phyloP scores from a whole-genome alignment of 2,888 invertebrate genomes.

The Ormyrus pomaceus region DNA sequence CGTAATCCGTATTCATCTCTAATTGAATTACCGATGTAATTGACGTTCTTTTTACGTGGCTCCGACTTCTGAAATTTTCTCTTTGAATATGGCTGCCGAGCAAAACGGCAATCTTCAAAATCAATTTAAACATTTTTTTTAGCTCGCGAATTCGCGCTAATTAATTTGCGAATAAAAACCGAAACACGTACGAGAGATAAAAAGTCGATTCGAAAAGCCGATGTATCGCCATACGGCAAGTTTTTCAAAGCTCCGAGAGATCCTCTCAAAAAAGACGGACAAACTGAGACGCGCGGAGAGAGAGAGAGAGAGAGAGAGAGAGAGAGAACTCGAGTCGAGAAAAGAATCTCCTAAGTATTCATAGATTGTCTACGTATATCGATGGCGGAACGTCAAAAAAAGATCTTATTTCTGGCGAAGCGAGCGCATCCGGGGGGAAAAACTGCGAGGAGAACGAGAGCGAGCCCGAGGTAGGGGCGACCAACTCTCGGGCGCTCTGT shows the following conservation, averaged over 20 bases:
- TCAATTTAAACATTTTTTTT: too few species aligned
- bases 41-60: constrained; percentile 17
- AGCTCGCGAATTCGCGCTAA: too few species aligned
- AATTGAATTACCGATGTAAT: constrained; percentile 50
- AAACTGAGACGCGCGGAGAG: neutral
- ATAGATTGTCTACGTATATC: constrained; percentile 38
- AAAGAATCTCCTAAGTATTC: constrained; percentile 46
- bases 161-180: too few species aligned
- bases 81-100: neutral
- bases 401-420: constrained; percentile 55
- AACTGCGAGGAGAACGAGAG: neutral
- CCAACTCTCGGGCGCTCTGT: neutral
- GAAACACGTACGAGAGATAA: neutral
- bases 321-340: neutral
- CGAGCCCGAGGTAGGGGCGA: neutral
- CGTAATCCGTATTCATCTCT: constrained; percentile 41
- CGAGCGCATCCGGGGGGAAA: constrained; percentile 2
- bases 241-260: too few species aligned
- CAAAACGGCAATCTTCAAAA: too few species aligned
- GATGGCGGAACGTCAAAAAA: constrained; percentile 54
- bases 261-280: neutral
- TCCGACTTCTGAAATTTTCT: constrained; percentile 1
- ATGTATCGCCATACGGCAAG: too few species aligned
- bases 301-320: neutral
- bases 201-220: neutral